phyloP scores from a whole-genome alignment of 2,113 vertebrate species.

The Dipodomys ordii region DNA sequence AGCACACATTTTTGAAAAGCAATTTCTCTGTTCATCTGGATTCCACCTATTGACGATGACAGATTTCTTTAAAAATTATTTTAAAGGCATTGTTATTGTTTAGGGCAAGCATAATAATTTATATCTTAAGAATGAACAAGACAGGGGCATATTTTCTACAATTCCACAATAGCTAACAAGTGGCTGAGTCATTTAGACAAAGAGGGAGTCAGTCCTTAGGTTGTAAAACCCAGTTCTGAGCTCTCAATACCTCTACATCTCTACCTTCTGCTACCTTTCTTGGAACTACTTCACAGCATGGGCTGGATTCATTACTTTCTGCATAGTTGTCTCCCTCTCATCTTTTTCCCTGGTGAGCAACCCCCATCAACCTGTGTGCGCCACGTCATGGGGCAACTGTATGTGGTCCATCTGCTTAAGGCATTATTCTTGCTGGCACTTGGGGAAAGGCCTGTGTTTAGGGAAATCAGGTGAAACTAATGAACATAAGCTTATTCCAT shows the following conservation, averaged over 20 bases:
- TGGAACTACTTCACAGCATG: not conserved
- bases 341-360: not conserved
- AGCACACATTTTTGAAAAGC: conserved; percentile 26
- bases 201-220: not conserved
- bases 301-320: not conserved
- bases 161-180: not conserved
- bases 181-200: not conserved
- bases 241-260: fast-evolving
- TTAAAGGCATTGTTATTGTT: not conserved
- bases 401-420: not conserved
- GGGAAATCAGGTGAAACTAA: not conserved
- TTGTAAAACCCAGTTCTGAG: not conserved
- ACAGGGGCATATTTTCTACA: not conserved
- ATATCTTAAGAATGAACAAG: not conserved
- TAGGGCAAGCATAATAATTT: not conserved
- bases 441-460: not conserved
- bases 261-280: not conserved
- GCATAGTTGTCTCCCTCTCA: not conserved
- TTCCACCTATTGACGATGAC: not conserved
- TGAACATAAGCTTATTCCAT: not conserved
- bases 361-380: not conserved
- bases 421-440: not conserved
- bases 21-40: not conserved
- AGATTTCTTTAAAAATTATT: not conserved
- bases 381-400: not conserved